Base-by-base conservation (phyloP, 2,113 vertebrate genomes). In the Benitochromis conjunctus region DNA sequence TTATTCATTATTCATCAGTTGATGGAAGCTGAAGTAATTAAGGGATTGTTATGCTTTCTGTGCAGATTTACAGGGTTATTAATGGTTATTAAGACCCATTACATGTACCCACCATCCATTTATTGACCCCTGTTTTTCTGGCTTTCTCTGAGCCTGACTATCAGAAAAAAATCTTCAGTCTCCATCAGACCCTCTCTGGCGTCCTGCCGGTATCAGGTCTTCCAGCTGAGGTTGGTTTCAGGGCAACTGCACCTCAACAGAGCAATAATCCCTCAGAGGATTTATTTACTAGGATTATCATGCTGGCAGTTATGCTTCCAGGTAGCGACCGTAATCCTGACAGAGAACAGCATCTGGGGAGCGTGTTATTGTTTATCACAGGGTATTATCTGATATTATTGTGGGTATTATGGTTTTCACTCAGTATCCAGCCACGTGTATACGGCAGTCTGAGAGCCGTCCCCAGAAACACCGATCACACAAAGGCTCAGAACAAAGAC, bases 251-350 rank as follows among this genome's bases (percentile, higher is more conserved):
- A 58, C 80, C 54, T 86, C 87, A 46, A 57, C 41, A 14, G 43
- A 81, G 82, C 77, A 12, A 29, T 87, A 90, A 91, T 91, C 86
- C 82, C 24, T 51, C 3, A 6, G 16, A 79, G 82, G 89, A 84
- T 91, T 79, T 84, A 79, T 79, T 71, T n/a, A 9, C 31, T 24
- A 58, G 87, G 88, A 91, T 93, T 91, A 91, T 78, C 0, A 1
- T 43, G 41, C 16, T 38, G 66, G n/a, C 79, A 53, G 62, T 9
- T 43, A 80, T 43, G 89, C 86, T 81, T 84, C 53, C 82, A 91
- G 90, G 92, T 91, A 87, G 66, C 29, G 26, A 56, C 12, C 6
- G 29, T 85, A 88, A 92, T 87, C 90, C 83, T 55, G 34, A 56
- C 57, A 64, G 66, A 89, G 81, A 86, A 81, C 87, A 80, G 81